Base-by-base conservation (phyloP, 2,888 invertebrate species). In the Danaus chrysippus region DNA sequence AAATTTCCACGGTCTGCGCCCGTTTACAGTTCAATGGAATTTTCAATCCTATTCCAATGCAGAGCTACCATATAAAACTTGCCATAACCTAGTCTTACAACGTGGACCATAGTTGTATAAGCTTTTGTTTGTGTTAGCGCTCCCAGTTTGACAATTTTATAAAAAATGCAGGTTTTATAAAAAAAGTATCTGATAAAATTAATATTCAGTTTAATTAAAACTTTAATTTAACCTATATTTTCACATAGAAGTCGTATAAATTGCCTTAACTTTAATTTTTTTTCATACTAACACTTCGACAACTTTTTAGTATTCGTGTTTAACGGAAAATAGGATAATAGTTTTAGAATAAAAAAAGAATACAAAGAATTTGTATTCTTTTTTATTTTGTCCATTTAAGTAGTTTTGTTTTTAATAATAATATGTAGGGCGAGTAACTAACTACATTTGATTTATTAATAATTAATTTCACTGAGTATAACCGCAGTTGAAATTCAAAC, bases 11-110 rank as follows among this genome's bases (percentile, higher is more conserved):
- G 76, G 72, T 78, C 75, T 77, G 77, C 76, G 71, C 70, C 68
- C 75, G 76, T 77, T 76, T 73, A 77, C 80, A 82, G 81, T 80
- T 86, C 78, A 78, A 80, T 83, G 77, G 77, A 82, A 83, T 84
- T 80, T 80, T 74, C 79, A 82, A 77, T 78, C 76, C 78, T 78
- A 80, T 80, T 75, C 76, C 76, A 70, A 74, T 79, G 77, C 77
- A 77, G 71, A 79, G 79, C 77, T 77, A 77, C 78, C 76, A 76
- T 78, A 76, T 81, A 79, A 78, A 80, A 80, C 73, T 73, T 74
- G 58, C 54, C 62, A 64, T 61, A 60, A 63, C 54, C 66, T 61
- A 73, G 73, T 82, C 76, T 76, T 74, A 72, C 73, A 75, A 73
- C 52, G 58, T 63, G 52, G 42, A 46, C 58, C 11, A 54, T 59